phyloP scores from a whole-genome alignment of 2,888 invertebrate genomes.

The Mimas tiliae region DNA sequence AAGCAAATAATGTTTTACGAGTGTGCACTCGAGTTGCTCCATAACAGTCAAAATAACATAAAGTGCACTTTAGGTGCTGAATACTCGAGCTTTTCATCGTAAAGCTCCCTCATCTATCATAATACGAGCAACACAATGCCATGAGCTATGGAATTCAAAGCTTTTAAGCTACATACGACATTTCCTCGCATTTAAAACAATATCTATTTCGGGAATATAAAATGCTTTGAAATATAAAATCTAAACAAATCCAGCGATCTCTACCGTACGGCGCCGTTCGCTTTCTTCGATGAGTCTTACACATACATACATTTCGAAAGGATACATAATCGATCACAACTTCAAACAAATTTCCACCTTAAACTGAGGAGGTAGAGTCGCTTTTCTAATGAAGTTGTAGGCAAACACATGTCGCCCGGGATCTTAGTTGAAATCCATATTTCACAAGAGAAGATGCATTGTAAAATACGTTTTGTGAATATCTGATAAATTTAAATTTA shows the following conservation, averaged over 20 bases:
- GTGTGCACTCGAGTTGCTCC: no score
- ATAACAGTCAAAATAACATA: not conserved
- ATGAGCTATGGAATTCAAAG: not conserved
- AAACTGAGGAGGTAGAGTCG: not conserved
- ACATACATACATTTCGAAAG: conserved; percentile 1
- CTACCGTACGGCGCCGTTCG: conserved; percentile 8
- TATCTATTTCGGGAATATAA: not conserved
- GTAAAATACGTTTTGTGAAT: conserved; percentile 26
- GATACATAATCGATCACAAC: not conserved
- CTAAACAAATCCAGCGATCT: conserved; percentile 23
- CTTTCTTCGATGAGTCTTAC: conserved; percentile 16
- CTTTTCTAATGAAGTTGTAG: not conserved
- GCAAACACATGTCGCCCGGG: conserved; percentile 22
- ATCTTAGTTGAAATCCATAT: conserved; percentile 26
- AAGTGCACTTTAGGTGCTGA: not conserved
- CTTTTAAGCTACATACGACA: not conserved
- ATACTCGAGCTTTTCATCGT: not conserved
- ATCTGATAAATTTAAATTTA: conserved; percentile 27
- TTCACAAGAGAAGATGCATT: conserved; percentile 31
- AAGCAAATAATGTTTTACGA: no score
- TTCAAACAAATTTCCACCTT: not conserved
- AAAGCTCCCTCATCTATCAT: conserved; percentile 1
- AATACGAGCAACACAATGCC: not conserved
- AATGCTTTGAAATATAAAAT: no score
- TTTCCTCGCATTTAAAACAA: conserved; percentile 10